A percentile compares a stretch with the other conserved stretches of the same genome.
phyloP scores from a whole-genome alignment of 2,797 vertebrate species.

The Sebastes cheni region DNA sequence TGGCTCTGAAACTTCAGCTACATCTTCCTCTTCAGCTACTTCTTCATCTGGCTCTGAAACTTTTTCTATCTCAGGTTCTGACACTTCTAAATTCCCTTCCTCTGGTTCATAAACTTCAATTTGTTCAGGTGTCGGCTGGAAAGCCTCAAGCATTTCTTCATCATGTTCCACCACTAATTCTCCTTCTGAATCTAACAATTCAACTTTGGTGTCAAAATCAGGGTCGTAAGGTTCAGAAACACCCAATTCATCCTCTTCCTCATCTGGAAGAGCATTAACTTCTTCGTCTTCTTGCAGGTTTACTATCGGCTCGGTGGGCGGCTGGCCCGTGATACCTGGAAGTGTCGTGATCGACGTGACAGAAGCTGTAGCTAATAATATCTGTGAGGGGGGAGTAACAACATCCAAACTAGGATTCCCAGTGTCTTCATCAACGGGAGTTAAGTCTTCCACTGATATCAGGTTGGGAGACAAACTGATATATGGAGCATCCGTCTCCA shows the following conservation, averaged over 20 bases:
- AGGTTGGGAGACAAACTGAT: conserved; percentile 55
- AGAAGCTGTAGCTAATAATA: conserved; percentile 36
- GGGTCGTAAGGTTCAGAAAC: not conserved
- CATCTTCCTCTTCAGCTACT: not conserved
- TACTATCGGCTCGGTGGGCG: conserved; percentile 41
- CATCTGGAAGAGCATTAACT: conserved; percentile 48
- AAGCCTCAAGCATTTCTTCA: not conserved
- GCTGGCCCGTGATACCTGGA: conserved; percentile 64
- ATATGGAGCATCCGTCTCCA: conserved; percentile 15
- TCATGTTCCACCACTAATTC: not conserved
- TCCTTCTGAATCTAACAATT: not conserved
- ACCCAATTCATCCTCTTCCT: not conserved
- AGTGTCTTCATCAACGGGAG: conserved; percentile 27
- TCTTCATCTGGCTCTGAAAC: not conserved
- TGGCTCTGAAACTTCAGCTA: not conserved
- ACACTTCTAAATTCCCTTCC: not conserved
- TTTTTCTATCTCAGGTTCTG: not conserved
- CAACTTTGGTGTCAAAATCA: conserved; percentile 7
- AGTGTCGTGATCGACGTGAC: conserved; percentile 36
- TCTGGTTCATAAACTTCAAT: conserved; percentile 1
- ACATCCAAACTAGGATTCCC: conserved; percentile 35
- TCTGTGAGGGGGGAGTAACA: conserved; percentile 24
- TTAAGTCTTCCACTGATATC: conserved; percentile 59
- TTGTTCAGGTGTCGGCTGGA: conserved; percentile 6
- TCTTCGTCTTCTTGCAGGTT: conserved; percentile 31